Base-by-base conservation (phyloP, 2,113 vertebrate genomes). In the Anolis sagrei region DNA sequence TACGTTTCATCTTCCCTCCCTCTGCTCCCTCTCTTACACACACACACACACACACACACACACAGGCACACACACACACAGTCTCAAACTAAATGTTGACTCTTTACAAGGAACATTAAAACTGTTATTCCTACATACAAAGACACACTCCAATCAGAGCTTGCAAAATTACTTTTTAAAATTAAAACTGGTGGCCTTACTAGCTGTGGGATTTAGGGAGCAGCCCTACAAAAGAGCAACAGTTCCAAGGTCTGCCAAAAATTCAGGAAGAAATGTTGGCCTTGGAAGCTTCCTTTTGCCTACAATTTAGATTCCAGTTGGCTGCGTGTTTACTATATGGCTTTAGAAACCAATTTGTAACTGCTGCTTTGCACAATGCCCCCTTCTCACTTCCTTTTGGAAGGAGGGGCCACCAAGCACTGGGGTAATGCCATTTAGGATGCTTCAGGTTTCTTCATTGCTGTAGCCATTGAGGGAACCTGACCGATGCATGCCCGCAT, bases 341-440 rank as follows among this genome's bases (percentile, higher is more conserved):
- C 11, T 6, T 44, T 27, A 74, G 36, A 62, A 73, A 1, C 11
- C 13, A 36, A 82, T 62, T 29, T 75, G 19, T 75, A 48, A 32
- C 73, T 66, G 23, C 5, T 61, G 29, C n/a, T 54, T 48, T 62
- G 58, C 58, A 48, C 29, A 64, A 49, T n/a, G 4, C 29, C 39
- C 9, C 75, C 34, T 62, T 66, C 36, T 11, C 36, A 5, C 49
- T 73, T 64, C 61, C 27, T 32, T 32, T 48, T 16, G 29, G 62
- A 29, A 83, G 8, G 76, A 34, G 54, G 1, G 4, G 9, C 3
- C 0, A 0, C 32, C 16, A 4, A 13, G 2, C 62, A 44, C 2
- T 13, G 0, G 0, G 2, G 44, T 79, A 75, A 1, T 10, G 5
- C n/a, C 36, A 0, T 0, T 79, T 84, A 1, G 10, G 54, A 3